Evolutionary conservation across 2,113 vertebrate genomes (phyloP).

Genomic region (Scomber japonicus): DNA sequence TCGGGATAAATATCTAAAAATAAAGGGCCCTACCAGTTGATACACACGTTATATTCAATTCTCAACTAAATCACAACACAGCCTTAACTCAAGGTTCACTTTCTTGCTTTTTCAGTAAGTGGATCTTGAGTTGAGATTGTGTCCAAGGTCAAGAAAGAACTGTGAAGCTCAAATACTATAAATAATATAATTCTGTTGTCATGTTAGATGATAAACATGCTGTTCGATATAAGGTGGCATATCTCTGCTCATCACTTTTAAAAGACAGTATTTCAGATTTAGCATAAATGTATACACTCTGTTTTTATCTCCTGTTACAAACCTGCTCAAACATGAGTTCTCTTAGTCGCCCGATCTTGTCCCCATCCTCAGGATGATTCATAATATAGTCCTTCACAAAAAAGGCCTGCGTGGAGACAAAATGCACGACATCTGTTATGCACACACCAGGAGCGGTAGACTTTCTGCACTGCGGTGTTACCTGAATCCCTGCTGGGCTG

Average conservation of each 20-base stretch:
- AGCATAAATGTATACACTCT: background rate
- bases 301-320: slow-evolving; percentile 42
- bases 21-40: no score
- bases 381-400: slow-evolving; percentile 96
- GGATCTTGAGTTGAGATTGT: no score
- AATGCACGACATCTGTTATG: slow-evolving; percentile 66
- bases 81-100: background rate
- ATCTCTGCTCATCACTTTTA: no score
- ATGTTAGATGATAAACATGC: no score
- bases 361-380: slow-evolving; percentile 98
- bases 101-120: background rate
- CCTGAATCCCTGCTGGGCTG: slow-evolving; percentile 58
- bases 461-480: slow-evolving; percentile 36
- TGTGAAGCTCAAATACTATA: background rate
- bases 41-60: no score
- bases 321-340: slow-evolving; percentile 99
- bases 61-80: background rate
- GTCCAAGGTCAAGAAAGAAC: background rate
- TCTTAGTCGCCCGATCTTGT: slow-evolving; percentile 94
- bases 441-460: slow-evolving; percentile 28
- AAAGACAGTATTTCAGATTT: no score
- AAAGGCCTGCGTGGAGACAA: slow-evolving; percentile 89
- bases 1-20: no score
- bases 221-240: no score
- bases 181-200: background rate